These are phyloP conservation scores for Corapipo altera DNA, from an alignment of 2,113 vertebrate species.

Conservation along the genomic window DNA sequence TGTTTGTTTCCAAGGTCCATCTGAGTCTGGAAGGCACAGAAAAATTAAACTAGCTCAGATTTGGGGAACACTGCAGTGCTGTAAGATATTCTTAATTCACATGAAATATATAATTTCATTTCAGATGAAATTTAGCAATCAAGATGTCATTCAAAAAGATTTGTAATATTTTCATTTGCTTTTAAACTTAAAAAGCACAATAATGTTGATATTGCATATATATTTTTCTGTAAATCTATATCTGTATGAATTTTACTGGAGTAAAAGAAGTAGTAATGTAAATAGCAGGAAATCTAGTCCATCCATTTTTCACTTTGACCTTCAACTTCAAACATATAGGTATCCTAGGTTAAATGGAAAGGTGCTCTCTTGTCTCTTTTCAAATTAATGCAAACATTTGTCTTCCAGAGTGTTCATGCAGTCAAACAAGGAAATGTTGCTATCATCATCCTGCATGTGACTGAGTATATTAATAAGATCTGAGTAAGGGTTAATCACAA, in stretches of 20 bases:
- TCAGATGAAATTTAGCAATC: not conserved
- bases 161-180: not conserved
- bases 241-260: not conserved
- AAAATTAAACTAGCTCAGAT: not conserved
- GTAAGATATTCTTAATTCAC: not conserved
- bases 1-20: not conserved
- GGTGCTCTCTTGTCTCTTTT: not conserved
- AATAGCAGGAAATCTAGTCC: not conserved
- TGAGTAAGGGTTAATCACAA: not conserved
- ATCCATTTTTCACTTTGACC: not conserved
- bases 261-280: not conserved
- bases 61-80: not conserved
- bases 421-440: not conserved
- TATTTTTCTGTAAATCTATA: not conserved
- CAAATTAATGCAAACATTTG: not conserved
- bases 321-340: not conserved
- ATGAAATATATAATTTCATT: not conserved
- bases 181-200: not conserved
- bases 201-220: not conserved
- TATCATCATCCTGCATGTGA: not conserved
- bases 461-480: not conserved
- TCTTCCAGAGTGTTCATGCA: not conserved
- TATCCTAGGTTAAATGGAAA: not conserved
- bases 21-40: not conserved
- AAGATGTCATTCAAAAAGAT: not conserved